These are phyloP conservation scores for Acinonyx jubatus DNA, from an alignment of 2,113 vertebrate species.

Conservation along the genomic window DNA sequence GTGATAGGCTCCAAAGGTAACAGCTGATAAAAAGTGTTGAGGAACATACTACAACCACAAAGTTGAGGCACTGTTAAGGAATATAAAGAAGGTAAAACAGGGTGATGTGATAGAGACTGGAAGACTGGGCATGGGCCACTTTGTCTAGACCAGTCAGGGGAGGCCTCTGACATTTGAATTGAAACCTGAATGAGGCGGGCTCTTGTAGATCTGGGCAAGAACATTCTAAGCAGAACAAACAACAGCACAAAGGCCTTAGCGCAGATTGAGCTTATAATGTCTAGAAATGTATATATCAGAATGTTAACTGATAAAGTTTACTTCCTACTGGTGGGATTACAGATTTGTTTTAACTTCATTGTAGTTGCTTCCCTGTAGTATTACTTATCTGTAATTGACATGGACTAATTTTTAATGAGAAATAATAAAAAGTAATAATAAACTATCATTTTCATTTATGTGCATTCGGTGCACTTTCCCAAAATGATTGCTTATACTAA, in stretches of 20 bases:
- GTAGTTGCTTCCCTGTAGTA: background rate
- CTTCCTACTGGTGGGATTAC: background rate
- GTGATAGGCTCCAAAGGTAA: background rate
- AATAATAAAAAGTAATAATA: background rate
- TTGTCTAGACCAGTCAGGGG: background rate
- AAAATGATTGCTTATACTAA: background rate
- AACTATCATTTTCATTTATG: background rate
- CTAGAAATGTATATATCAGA: background rate
- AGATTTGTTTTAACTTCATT: background rate
- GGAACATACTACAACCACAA: background rate
- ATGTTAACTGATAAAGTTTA: background rate
- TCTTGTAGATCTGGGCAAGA: background rate
- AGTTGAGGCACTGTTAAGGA: background rate
- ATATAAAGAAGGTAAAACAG: background rate
- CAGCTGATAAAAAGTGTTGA: background rate
- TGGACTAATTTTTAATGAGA: background rate
- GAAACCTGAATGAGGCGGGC: background rate
- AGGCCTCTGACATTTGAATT: background rate
- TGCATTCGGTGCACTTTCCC: background rate
- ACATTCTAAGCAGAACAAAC: background rate
- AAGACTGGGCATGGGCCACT: background rate
- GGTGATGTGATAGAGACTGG: too few species aligned
- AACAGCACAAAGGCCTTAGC: background rate
- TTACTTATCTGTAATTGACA: background rate
- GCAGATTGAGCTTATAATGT: background rate